phyloP scores from a whole-genome alignment of 2,113 vertebrate genomes.

The Macroglossus sobrinus region DNA sequence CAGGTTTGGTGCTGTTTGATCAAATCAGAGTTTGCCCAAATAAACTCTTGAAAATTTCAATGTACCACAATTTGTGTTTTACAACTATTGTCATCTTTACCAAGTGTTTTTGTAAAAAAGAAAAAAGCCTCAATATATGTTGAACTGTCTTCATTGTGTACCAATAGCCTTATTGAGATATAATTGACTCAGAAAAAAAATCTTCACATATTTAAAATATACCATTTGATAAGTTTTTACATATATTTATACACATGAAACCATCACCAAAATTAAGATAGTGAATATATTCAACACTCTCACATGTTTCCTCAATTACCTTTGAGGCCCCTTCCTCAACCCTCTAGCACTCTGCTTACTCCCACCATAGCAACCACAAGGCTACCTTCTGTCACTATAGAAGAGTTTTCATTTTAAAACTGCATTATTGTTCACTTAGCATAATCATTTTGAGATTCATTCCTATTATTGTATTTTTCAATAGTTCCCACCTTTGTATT shows the following conservation, averaged over 20 bases:
- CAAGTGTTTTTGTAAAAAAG: not conserved
- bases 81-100: not conserved
- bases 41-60: not conserved
- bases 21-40: not conserved
- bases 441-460: slow-evolving; percentile 23
- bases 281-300: not conserved
- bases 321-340: not conserved
- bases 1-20: not conserved
- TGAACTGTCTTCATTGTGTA: not conserved
- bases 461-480: not conserved
- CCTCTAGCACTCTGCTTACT: accelerated
- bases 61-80: not conserved
- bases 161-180: not conserved
- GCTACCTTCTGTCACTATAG: not conserved
- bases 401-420: not conserved
- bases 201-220: not conserved
- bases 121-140: not conserved
- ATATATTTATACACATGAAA: not conserved
- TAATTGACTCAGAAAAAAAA: not conserved
- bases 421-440: not conserved
- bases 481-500: not conserved
- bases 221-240: not conserved
- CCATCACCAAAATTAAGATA: not conserved
- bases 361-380: not conserved
- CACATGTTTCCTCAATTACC: not conserved